Percentiles rank a stretch among this genome's conserved stretches.
These are phyloP conservation scores for Hephaestus fuliginosus DNA, from an alignment of 2,797 vertebrate species.

Conservation along the genomic window DNA sequence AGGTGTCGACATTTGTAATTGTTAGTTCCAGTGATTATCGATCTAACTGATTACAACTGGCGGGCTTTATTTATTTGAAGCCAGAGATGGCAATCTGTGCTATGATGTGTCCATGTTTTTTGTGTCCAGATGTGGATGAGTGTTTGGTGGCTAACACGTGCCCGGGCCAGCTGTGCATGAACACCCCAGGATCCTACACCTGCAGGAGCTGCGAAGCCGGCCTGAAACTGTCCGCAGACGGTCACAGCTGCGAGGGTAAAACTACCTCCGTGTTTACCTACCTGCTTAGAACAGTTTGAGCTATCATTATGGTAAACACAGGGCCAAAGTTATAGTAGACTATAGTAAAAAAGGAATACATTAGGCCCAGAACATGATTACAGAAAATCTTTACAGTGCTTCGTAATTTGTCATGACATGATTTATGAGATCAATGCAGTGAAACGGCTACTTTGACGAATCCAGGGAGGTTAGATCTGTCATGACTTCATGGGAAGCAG, in stretches of 20 bases:
- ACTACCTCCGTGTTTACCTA: constrained; percentile 6
- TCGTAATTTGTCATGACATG: constrained; percentile 72
- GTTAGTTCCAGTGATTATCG: constrained; percentile 52
- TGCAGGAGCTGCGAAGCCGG: constrained; percentile 77
- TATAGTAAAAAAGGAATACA: constrained; percentile 11
- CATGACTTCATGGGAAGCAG: constrained; percentile 83
- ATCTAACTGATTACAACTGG: constrained; percentile 69
- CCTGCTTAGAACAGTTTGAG: constrained; percentile 10
- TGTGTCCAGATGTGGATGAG: constrained; percentile 85
- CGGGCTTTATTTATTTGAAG: constrained; percentile 66
- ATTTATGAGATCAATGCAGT: constrained; percentile 77
- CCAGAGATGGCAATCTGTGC: constrained; percentile 71
- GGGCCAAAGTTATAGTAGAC: not conserved
- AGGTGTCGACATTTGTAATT: constrained; percentile 70
- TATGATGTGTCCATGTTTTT: constrained; percentile 64
- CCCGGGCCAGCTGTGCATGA: constrained; percentile 78
- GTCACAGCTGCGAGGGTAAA: constrained; percentile 75
- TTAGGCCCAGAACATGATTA: constrained; percentile 49
- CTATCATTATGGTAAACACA: constrained; percentile 14
- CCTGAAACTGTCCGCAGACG: constrained; percentile 67
- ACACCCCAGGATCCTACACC: constrained; percentile 78
- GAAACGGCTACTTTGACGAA: constrained; percentile 66
- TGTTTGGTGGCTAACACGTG: constrained; percentile 74
- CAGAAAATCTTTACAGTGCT: constrained; percentile 57
- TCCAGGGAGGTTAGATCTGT: constrained; percentile 70